phyloP scores from a whole-genome alignment of 2,797 vertebrate genomes.

The Sebastes melanostomus region DNA sequence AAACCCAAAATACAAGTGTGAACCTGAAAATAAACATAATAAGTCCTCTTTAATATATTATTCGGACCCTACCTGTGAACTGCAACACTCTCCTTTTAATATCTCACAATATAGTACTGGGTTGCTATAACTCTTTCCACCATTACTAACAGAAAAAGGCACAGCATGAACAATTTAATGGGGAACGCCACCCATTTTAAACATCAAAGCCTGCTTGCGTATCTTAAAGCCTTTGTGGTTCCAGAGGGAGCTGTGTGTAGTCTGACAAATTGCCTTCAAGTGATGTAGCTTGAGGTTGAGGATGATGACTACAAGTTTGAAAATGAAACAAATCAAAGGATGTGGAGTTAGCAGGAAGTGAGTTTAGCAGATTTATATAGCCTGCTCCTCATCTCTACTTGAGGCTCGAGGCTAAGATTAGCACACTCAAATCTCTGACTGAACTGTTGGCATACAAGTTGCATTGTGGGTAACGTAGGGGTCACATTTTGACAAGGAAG shows the following conservation, averaged over 20 bases:
- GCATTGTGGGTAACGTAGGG: not conserved
- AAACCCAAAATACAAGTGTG: too few species aligned
- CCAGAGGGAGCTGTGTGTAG: not conserved
- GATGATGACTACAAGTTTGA: not conserved
- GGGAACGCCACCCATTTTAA: not conserved
- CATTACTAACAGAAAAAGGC: not conserved
- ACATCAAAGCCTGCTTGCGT: not conserved
- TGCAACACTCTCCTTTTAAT: not conserved
- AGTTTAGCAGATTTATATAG: not conserved
- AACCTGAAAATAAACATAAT: too few species aligned
- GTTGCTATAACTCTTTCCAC: not conserved
- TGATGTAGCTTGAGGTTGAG: not conserved
- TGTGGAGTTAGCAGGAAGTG: too few species aligned
- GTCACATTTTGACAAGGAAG: not conserved
- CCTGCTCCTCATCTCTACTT: not conserved
- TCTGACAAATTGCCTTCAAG: not conserved
- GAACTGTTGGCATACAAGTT: not conserved
- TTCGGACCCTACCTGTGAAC: not conserved
- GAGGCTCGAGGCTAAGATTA: not conserved
- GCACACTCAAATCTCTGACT: not conserved
- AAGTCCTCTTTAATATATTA: not conserved
- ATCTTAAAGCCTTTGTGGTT: not conserved
- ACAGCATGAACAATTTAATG: not conserved
- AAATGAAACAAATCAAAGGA: too few species aligned
- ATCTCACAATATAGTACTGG: not conserved